Conservation (phyloP, 2,888 invertebrate genomes). For the Drosophila tripunctata region DNA sequence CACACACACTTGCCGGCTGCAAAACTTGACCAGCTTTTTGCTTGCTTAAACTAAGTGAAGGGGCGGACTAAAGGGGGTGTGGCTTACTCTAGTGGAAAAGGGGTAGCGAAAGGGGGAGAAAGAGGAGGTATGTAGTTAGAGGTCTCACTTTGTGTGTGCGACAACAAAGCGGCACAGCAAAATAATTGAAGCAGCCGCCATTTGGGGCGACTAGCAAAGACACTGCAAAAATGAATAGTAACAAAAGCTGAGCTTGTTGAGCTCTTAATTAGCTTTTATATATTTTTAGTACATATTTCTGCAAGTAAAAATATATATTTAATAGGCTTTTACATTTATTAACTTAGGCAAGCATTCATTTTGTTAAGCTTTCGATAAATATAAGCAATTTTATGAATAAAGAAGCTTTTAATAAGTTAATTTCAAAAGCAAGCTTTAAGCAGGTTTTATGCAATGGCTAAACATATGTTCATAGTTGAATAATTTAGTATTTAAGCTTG, state of each 20-base stretch:
- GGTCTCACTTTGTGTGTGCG: constrained; percentile 1
- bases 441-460: too few relatives aligned
- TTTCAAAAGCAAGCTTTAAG: not conserved
- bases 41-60: not conserved
- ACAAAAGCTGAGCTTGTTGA: not conserved
- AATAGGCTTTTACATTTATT: not conserved
- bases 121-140: not conserved
- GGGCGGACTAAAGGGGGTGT: not conserved
- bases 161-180: constrained; percentile 42
- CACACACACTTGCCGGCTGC: constrained; percentile 44
- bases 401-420: too few relatives aligned
- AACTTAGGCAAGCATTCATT: too few relatives aligned
- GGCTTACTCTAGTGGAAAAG: not conserved
- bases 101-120: not conserved
- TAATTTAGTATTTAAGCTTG: too few relatives aligned
- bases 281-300: not conserved
- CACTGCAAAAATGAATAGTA: constrained; percentile 7
- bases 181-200: not conserved
- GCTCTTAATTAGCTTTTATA: too few relatives aligned
- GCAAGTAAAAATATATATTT: not conserved
- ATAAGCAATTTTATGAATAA: too few relatives aligned
- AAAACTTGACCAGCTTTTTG: constrained; percentile 47
- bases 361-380: too few relatives aligned
- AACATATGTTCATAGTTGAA: too few relatives aligned
- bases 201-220: constrained; percentile 11